Conservation (phyloP, 2,888 invertebrate species). For the Sialis lutaria region DNA sequence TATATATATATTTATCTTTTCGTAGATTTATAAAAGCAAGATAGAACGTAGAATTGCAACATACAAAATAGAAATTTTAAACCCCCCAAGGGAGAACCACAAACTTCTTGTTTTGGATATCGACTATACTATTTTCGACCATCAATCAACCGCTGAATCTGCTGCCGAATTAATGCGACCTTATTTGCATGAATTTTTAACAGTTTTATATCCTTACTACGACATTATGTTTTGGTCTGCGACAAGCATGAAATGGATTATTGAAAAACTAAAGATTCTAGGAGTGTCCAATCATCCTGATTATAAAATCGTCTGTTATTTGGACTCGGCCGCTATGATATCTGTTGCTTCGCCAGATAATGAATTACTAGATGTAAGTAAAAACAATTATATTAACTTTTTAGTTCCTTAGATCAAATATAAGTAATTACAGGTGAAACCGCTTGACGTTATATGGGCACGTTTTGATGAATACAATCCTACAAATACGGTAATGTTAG, state of each 20-base stretch:
- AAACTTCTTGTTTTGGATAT: constrained; percentile 87
- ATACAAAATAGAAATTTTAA: constrained; percentile 67
- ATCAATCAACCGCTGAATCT: constrained; percentile 80
- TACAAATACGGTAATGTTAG: constrained; percentile 95
- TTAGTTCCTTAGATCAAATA: not conserved
- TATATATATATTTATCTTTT: constrained; percentile 13
- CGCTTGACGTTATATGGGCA: constrained; percentile 93
- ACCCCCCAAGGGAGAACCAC: constrained; percentile 68
- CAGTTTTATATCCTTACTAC: constrained; percentile 71
- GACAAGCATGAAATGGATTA: constrained; percentile 96
- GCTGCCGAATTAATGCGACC: constrained; percentile 82
- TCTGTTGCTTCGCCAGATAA: constrained; percentile 72
- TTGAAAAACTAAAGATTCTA: constrained; percentile 87
- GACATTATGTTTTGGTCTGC: constrained; percentile 99
- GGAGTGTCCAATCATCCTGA: constrained; percentile 67
- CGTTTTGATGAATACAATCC: constrained; percentile 75
- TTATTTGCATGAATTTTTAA: constrained; percentile 84
- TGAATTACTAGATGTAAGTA: constrained; percentile 73
- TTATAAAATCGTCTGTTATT: constrained; percentile 83
- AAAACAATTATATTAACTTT: not conserved
- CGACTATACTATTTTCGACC: constrained; percentile 93
- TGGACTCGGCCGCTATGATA: constrained; percentile 90
- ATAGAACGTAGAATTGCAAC: constrained; percentile 68
- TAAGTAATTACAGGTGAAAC: constrained; percentile 52
- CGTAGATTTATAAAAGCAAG: constrained; percentile 55